Percentiles rank a stretch among this genome's conserved stretches.
phyloP scores from a whole-genome alignment of 2,888 invertebrate genomes.

The Microdon myrmicae region DNA sequence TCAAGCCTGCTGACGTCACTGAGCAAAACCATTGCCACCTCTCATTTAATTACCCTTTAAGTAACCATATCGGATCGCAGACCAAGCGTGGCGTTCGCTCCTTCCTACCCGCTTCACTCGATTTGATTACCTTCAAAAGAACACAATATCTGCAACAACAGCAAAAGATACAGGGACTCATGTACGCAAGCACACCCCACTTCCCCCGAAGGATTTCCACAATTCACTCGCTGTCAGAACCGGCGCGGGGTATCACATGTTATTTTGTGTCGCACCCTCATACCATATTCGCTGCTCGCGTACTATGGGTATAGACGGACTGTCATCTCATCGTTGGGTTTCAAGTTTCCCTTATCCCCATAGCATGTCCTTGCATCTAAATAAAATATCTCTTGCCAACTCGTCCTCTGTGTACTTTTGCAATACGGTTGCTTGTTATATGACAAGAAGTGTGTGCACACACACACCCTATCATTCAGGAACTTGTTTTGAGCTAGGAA shows the following conservation, averaged over 20 bases:
- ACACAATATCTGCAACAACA: conserved; percentile 16
- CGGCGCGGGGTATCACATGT: too few species aligned
- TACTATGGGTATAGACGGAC: conserved; percentile 23
- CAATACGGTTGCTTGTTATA: conserved; percentile 24
- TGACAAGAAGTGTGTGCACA: conserved; percentile 35
- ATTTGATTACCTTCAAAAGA: conserved; percentile 42
- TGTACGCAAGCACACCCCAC: conserved; percentile 24
- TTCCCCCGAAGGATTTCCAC: too few species aligned
- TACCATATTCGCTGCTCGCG: background rate
- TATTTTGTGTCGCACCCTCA: conserved; percentile 42
- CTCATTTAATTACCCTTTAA: conserved; percentile 64
- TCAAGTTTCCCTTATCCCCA: conserved; percentile 13
- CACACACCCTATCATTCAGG: conserved; percentile 13
- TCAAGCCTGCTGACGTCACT: conserved; percentile 7
- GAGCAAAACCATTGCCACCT: conserved; percentile 36
- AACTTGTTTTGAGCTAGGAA: conserved; percentile 29
- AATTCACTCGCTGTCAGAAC: too few species aligned
- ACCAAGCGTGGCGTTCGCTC: conserved; percentile 39
- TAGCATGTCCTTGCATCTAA: conserved; percentile 23
- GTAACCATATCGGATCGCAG: conserved; percentile 59
- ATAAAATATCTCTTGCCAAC: conserved; percentile 44
- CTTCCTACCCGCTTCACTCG: conserved; percentile 34
- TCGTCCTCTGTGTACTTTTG: conserved; percentile 33
- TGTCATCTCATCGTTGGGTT: conserved; percentile 25
- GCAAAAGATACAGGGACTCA: conserved; percentile 20